These are phyloP conservation scores for Pogonognathellus flavescens DNA, from an alignment of 1,140 invertebrate species.

Conservation along the genomic window DNA sequence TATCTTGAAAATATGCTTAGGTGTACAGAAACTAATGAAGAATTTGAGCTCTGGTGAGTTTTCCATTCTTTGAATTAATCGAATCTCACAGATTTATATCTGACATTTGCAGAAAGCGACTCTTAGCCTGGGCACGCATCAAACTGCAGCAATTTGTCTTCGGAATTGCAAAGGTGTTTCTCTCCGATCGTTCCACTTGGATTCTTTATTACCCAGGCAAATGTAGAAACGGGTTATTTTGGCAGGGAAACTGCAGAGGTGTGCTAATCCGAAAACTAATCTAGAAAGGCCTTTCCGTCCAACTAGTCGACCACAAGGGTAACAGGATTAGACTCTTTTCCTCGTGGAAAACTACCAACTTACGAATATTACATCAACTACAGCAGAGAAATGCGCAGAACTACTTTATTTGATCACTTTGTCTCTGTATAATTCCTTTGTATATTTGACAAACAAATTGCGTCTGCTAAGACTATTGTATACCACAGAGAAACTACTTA, in stretches of 20 bases:
- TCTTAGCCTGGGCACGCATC: neutral
- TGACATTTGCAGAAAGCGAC: slow-evolving; percentile 32
- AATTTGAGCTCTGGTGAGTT: neutral
- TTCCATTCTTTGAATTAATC: slow-evolving; percentile 29
- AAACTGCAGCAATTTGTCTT: slow-evolving; percentile 13
- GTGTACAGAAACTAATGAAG: neutral
- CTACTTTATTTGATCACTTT: neutral
- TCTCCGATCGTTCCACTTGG: slow-evolving; percentile 5
- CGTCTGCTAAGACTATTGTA: neutral
- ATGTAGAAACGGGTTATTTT: neutral
- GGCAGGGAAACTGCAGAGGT: slow-evolving; percentile 33
- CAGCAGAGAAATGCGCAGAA: no score
- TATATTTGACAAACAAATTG: neutral
- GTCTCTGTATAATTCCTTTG: neutral
- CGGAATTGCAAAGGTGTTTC: slow-evolving; percentile 34
- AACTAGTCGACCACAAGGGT: slow-evolving; percentile 14
- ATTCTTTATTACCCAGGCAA: neutral
- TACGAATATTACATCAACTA: no score
- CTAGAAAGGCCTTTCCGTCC: slow-evolving; percentile 16
- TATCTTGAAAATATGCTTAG: neutral
- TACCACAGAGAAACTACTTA: neutral
- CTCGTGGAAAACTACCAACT: no score
- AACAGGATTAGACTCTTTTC: neutral
- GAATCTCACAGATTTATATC: slow-evolving; percentile 39
- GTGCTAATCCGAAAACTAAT: slow-evolving; percentile 33